Percentiles rank a stretch among this genome's conserved stretches.
These are phyloP conservation scores for Leptinotarsa undecemlineata DNA, from an alignment of 1,140 invertebrate species.

Conservation along the genomic window DNA sequence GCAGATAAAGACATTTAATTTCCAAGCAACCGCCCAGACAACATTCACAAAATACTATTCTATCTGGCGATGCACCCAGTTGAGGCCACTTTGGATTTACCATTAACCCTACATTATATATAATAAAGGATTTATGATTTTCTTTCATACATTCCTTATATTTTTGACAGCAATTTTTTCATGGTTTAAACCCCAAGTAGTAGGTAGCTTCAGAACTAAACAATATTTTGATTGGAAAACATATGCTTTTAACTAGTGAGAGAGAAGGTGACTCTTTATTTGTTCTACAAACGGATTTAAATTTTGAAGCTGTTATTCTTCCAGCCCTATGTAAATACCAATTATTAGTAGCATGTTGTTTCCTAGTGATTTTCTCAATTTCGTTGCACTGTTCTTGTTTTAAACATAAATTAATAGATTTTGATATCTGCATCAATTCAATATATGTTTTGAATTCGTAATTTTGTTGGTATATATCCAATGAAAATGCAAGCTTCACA, in stretches of 20 bases:
- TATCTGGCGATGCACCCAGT: constrained; percentile 1
- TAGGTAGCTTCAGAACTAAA: constrained; percentile 9
- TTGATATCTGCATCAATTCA: constrained; percentile 14
- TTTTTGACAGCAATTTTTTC: constrained; percentile 16
- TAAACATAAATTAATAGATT: constrained; percentile 4
- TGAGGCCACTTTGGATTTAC: background rate
- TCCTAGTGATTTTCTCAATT: background rate
- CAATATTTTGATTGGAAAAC: constrained; percentile 19
- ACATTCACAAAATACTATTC: constrained; percentile 10
- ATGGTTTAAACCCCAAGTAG: constrained; percentile 14
- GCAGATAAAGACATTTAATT: background rate
- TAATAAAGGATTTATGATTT: background rate
- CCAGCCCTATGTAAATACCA: constrained; percentile 20
- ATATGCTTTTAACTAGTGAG: constrained; percentile 23
- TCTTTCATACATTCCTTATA: constrained; percentile 17
- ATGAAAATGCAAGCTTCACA: background rate
- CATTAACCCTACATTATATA: background rate
- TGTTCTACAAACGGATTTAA: constrained; percentile 22
- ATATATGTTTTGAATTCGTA: constrained; percentile 9
- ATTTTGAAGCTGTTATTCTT: constrained; percentile 26
- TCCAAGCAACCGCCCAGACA: background rate
- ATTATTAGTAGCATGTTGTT: constrained; percentile 2
- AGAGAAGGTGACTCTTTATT: constrained; percentile 17
- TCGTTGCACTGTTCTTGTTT: background rate
- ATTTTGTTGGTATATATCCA: constrained; percentile 11